Evolutionary conservation across 64 coral and sea anemone species (phyloP).

Genomic region (Platygyra sinensis): DNA sequence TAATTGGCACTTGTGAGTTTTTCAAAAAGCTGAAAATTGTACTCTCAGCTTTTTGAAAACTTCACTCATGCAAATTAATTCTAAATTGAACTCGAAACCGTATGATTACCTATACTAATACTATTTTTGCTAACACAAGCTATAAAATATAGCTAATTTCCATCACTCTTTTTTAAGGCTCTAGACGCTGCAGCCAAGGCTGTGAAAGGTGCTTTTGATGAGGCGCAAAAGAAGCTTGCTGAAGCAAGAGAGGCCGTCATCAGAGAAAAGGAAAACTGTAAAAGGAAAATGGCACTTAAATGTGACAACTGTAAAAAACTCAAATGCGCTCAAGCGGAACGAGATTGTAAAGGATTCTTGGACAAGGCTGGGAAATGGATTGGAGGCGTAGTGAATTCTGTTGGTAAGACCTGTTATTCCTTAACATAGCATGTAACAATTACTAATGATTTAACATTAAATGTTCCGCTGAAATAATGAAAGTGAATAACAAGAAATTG

Average conservation of each 20-base stretch:
- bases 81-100: no score
- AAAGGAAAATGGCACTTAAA: conserved; percentile 87
- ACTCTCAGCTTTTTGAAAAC: no score
- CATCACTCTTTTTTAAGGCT: conserved; percentile 47
- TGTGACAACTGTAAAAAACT: conserved; percentile 83
- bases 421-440: no score
- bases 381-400: conserved; percentile 86
- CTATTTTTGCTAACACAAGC: no score
- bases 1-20: no score
- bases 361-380: conserved; percentile 90
- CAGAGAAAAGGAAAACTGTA: conserved; percentile 87
- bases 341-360: conserved; percentile 87
- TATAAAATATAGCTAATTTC: no score
- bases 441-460: no score
- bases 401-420: conserved; percentile 22
- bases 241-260: conserved; percentile 77
- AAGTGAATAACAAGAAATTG: no score
- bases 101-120: no score
- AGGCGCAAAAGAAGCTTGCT: conserved; percentile 69
- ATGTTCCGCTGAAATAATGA: no score
- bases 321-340: conserved; percentile 85
- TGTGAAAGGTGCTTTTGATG: conserved; percentile 85
- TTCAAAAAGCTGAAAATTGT: no score
- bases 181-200: conserved; percentile 83
- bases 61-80: no score